These are phyloP conservation scores for Neosilurus hyrtlii DNA, from an alignment of 2,797 vertebrate genomes.

Conservation along the genomic window DNA sequence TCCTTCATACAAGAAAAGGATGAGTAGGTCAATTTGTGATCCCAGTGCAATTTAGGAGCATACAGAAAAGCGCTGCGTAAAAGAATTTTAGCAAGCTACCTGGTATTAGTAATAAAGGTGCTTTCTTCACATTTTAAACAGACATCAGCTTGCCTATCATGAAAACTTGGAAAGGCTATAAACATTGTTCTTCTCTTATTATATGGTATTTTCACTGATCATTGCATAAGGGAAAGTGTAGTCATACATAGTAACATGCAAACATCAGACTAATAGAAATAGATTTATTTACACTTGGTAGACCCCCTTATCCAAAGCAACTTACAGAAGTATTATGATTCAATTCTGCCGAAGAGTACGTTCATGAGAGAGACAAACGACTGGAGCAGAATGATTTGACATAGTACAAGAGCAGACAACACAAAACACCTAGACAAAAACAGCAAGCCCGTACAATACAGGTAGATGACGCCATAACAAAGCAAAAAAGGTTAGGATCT, in stretches of 20 bases:
- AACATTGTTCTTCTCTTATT: not conserved
- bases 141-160: slow-evolving; percentile 17
- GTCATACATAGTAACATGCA: not conserved
- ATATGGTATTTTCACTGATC: slow-evolving; percentile 15
- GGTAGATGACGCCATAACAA: slow-evolving; percentile 35
- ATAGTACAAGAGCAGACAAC: slow-evolving; percentile 1
- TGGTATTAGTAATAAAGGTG: not conserved
- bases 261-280: not conserved
- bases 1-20: slow-evolving; percentile 41
- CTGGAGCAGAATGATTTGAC: slow-evolving; percentile 25
- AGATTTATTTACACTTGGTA: not conserved
- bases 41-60: slow-evolving; percentile 8
- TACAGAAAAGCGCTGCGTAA: not conserved
- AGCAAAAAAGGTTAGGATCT: slow-evolving; percentile 42
- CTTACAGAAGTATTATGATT: not conserved
- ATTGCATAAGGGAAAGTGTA: not conserved
- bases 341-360: not conserved
- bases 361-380: slow-evolving; percentile 17
- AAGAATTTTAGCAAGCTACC: slow-evolving; percentile 5
- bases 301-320: not conserved
- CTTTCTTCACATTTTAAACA: slow-evolving; percentile 9
- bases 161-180: not conserved
- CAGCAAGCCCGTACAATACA: slow-evolving; percentile 35
- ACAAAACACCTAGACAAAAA: slow-evolving; percentile 31
- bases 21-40: slow-evolving; percentile 19